Conservation (phyloP, 2,888 invertebrate genomes). For the Zelleria hepariella region DNA sequence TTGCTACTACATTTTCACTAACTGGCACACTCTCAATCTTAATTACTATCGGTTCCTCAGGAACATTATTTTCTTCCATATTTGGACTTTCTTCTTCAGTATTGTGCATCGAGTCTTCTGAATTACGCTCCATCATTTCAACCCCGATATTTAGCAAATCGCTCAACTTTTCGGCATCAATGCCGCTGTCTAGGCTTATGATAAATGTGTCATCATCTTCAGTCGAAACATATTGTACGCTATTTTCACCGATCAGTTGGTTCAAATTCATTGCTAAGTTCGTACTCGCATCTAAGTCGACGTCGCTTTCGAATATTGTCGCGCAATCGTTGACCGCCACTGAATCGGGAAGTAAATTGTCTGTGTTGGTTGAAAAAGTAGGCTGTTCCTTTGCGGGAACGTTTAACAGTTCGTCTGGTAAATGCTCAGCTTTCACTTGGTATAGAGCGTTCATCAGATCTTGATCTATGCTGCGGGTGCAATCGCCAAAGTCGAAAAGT, state of each 20-base stretch:
- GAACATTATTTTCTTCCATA: background rate
- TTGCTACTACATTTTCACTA: background rate
- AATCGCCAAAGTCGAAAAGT: constrained; percentile 44
- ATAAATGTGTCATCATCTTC: constrained; percentile 65
- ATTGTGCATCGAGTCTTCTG: constrained; percentile 8
- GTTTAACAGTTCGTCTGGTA: constrained; percentile 48
- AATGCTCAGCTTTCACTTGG: constrained; percentile 37
- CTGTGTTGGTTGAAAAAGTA: background rate
- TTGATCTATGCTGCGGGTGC: constrained; percentile 42
- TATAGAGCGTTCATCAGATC: constrained; percentile 53
- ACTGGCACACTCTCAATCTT: background rate
- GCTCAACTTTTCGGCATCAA: constrained; percentile 55
- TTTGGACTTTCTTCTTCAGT: constrained; percentile 7
- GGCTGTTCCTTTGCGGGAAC: constrained; percentile 22
- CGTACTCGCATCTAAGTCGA: constrained; percentile 59
- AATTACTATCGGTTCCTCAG: background rate
- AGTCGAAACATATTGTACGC: constrained; percentile 59
- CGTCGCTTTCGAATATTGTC: constrained; percentile 63
- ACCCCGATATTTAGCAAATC: constrained; percentile 60
- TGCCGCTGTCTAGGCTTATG: constrained; percentile 58
- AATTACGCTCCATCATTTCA: constrained; percentile 22
- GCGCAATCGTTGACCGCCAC: constrained; percentile 54
- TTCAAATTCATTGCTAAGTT: constrained; percentile 61
- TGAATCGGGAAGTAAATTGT: constrained; percentile 8
- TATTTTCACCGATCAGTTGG: constrained; percentile 59